Evolutionary conservation across 2,888 invertebrate species (phyloP).

Genomic region (Serripes groenlandicus): DNA sequence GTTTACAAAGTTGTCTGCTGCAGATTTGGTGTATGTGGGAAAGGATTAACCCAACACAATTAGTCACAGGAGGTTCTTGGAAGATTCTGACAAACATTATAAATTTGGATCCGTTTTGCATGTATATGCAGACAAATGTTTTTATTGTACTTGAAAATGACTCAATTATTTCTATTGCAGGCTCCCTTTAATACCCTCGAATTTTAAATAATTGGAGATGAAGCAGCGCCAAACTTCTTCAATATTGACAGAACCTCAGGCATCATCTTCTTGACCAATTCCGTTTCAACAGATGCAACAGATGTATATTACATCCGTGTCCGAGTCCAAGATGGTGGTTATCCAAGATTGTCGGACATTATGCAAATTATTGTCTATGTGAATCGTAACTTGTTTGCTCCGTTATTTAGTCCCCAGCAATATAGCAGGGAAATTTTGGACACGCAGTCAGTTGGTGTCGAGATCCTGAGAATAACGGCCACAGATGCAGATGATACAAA

Average conservation of each 20-base stretch:
- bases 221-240: conserved; percentile 78
- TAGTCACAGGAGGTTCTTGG: no score
- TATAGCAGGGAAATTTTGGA: conserved; percentile 73
- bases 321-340: conserved; percentile 80
- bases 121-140: no score
- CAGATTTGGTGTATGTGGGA: no score
- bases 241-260: conserved; percentile 70
- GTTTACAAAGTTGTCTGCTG: no score
- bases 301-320: conserved; percentile 73
- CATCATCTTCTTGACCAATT: conserved; percentile 61
- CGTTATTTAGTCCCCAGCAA: conserved; percentile 61
- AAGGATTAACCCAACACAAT: no score
- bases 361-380: conserved; percentile 72
- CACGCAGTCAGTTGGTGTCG: conserved; percentile 70
- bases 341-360: conserved; percentile 73
- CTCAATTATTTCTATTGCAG: no score
- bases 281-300: conserved; percentile 65
- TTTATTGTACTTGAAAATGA: no score
- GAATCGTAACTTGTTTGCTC: conserved; percentile 74
- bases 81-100: no score
- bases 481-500: conserved; percentile 74
- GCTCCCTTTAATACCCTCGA: conserved; percentile 77
- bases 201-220: conserved; percentile 82
- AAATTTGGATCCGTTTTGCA: no score
- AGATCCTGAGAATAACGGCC: conserved; percentile 75